These are phyloP conservation scores for Barbus barbus DNA, from an alignment of 2,113 vertebrate genomes.

Conservation along the genomic window DNA sequence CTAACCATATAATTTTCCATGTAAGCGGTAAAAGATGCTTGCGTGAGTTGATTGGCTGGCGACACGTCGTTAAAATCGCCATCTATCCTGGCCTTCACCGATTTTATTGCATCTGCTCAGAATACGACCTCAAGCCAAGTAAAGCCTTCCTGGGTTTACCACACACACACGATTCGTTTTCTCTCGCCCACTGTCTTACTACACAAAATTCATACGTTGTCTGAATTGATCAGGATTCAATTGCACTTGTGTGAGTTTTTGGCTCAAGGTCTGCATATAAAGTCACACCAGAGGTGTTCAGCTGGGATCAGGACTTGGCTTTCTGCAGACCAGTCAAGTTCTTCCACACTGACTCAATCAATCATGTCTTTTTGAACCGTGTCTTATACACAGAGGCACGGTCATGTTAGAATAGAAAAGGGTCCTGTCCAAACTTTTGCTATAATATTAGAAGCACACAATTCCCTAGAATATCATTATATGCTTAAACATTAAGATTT, in stretches of 20 bases:
- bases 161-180: constrained; percentile 32
- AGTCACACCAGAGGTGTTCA: too few relatives aligned
- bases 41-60: constrained; percentile 57
- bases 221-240: constrained; percentile 35
- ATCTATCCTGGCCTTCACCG: constrained; percentile 44
- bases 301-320: too few relatives aligned
- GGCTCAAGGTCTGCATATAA: too few relatives aligned
- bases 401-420: too few relatives aligned
- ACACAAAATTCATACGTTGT: background rate
- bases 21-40: background rate
- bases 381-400: too few relatives aligned
- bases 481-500: too few relatives aligned
- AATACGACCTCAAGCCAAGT: constrained; percentile 4
- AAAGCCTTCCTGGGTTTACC: background rate
- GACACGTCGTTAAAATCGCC: constrained; percentile 51
- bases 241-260: background rate
- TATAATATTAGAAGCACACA: too few relatives aligned
- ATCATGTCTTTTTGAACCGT: too few relatives aligned
- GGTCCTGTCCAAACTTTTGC: too few relatives aligned
- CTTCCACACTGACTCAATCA: too few relatives aligned
- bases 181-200: constrained; percentile 31
- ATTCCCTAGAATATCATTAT: too few relatives aligned
- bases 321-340: too few relatives aligned
- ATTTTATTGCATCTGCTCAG: constrained; percentile 61
- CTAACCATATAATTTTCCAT: background rate